Base-by-base conservation (phyloP, 2,888 invertebrate species). In the Caenorhabditis sinica region DNA sequence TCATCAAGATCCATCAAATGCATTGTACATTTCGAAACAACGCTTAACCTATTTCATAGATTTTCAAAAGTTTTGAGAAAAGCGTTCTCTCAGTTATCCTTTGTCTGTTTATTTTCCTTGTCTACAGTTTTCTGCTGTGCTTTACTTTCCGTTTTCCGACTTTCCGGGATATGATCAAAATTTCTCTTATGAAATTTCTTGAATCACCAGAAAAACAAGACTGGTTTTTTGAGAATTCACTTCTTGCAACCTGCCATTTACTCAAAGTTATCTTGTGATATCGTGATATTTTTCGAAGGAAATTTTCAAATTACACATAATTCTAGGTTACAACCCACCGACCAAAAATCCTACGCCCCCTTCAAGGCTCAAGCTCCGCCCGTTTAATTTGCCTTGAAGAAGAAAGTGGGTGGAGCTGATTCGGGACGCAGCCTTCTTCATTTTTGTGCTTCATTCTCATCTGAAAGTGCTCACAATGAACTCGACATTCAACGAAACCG, bases 291-390 rank as follows among this genome's bases (percentile, higher is more conserved):
- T 40, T 25, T 9, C 45, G 17, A 17, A 25, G 23, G 40, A 69
- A 51, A 30, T 69, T 23, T 20, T 17, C 28, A 56, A 69, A 69
- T 69, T 69, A 25, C 33, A 53, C 69, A 23, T 69, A 69, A 69
- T 69, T 56, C 17, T 23, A 56, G 56, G 56, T 40, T 25, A 23
- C 53, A 40, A n/a, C n/a, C 15, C 33, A 30, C 30, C 25, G 40
- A 69, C 17, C 56, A 69, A 36, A 69, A 69, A 69, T 40, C 69
- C 51, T 11, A 51, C 68, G 53, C 53, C 23, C 53, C 23, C 11
- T 17, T 60, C 40, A 15, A 63, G 65, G 17, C 45, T 45, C 6
- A 56, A 40, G n/a, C 69, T 40, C 69, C 69, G 43, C 69, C 69
- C 56, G 1, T 36, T 53, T 53, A 53, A 69, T 69, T 69, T 53